Evolutionary conservation across 2,797 vertebrate species (phyloP).

Genomic region (Philypnodon macrostomus): DNA sequence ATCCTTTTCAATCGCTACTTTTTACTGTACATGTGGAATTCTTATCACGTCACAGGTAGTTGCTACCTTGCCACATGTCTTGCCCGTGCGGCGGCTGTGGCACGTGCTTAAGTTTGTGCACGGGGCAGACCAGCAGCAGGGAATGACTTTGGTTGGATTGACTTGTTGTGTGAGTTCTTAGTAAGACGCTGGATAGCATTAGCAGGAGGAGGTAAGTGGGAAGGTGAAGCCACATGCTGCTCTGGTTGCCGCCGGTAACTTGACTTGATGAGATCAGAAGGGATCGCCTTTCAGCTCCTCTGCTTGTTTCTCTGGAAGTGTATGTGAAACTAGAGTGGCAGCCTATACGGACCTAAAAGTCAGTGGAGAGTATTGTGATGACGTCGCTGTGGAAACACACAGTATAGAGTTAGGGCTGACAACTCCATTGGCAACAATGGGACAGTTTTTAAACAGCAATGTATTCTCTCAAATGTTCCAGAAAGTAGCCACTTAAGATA

Average conservation of each 20-base stretch:
- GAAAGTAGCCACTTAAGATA: too few relatives aligned
- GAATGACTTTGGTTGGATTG: too few relatives aligned
- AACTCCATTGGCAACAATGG: too few relatives aligned
- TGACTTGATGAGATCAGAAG: constrained; percentile 75
- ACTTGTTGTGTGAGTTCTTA: constrained; percentile 53
- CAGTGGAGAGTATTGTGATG: constrained; percentile 32
- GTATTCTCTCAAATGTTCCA: too few relatives aligned
- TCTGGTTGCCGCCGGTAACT: constrained; percentile 70
- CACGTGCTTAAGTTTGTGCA: constrained; percentile 32
- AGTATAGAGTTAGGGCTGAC: constrained; percentile 54
- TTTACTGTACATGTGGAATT: constrained; percentile 1
- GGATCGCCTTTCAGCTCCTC: constrained; percentile 69
- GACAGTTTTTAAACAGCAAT: too few relatives aligned
- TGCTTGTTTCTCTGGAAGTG: constrained; percentile 26
- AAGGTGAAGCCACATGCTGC: constrained; percentile 57
- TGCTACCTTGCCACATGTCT: constrained; percentile 22
- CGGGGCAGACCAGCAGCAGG: too few relatives aligned
- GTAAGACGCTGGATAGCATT: constrained; percentile 33
- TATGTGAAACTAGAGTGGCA: constrained; percentile 64
- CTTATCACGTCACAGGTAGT: constrained; percentile 4
- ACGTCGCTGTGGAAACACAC: constrained; percentile 57
- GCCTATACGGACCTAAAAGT: constrained; percentile 29
- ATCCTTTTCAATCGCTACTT: too few relatives aligned
- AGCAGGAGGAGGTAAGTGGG: constrained; percentile 27
- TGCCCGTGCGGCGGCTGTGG: constrained; percentile 12